These are phyloP conservation scores for Ceraclea dissimilis DNA, from an alignment of 2,888 invertebrate genomes.

Conservation along the genomic window DNA sequence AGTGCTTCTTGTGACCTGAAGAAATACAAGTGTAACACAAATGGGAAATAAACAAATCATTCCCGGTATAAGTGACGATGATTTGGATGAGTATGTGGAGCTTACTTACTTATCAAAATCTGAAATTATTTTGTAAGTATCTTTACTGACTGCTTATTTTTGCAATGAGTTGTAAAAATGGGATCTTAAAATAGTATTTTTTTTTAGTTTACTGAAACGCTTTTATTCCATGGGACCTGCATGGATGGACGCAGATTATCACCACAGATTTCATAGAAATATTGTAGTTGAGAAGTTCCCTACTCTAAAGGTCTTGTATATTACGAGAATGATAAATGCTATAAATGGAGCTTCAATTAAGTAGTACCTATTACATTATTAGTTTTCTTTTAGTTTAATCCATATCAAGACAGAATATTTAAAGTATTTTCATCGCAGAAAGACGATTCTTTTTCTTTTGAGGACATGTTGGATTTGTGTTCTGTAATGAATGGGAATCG, in stretches of 20 bases:
- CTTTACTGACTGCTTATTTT: not conserved
- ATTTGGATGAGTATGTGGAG: conserved; percentile 51
- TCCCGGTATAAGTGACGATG: conserved; percentile 47
- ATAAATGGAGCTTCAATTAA: too few species aligned
- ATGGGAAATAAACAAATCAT: conserved; percentile 32
- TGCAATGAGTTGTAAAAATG: not conserved
- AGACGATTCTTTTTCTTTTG: conserved; percentile 64
- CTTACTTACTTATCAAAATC: conserved; percentile 54
- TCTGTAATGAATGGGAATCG: conserved; percentile 69
- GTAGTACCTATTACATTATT: too few species aligned
- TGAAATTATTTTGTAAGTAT: conserved; percentile 56
- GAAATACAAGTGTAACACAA: too few species aligned
- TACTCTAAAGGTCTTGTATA: conserved; percentile 51
- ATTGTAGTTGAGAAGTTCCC: conserved; percentile 54
- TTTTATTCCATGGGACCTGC: conserved; percentile 45
- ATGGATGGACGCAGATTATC: conserved; percentile 38
- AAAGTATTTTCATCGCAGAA: conserved; percentile 65
- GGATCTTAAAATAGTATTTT: not conserved
- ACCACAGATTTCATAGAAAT: conserved; percentile 46
- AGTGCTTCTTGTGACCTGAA: too few species aligned
- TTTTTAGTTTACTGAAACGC: conserved; percentile 49
- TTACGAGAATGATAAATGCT: too few species aligned
- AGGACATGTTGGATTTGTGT: conserved; percentile 70
- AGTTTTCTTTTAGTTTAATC: conserved; percentile 56
- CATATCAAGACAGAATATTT: conserved; percentile 65